Evolutionary conservation across 2,113 vertebrate genomes (phyloP).

Genomic region (Pterocles burchelli): DNA sequence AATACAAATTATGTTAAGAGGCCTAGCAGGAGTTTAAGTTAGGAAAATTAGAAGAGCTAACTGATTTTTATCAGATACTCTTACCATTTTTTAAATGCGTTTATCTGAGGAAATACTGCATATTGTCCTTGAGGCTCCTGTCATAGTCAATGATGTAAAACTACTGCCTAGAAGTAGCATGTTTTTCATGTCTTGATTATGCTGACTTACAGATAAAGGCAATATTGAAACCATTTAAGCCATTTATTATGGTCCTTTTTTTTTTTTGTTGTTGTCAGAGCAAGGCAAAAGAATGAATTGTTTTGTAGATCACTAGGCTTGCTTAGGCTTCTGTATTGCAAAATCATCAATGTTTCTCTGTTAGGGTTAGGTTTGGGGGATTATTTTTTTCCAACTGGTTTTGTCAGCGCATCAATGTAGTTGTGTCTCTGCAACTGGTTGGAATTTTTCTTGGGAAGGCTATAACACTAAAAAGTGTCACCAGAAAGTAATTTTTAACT

Average conservation of each 20-base stretch:
- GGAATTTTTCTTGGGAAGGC: neutral
- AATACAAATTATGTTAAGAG: neutral
- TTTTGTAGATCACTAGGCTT: neutral
- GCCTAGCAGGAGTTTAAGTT: neutral
- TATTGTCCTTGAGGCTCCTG: neutral
- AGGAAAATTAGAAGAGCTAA: neutral
- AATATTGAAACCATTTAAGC: neutral
- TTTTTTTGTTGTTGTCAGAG: neutral
- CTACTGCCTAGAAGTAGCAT: neutral
- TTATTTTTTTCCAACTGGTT: neutral
- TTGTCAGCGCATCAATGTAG: neutral
- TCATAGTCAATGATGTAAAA: neutral
- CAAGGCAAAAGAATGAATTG: neutral
- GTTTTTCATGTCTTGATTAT: neutral
- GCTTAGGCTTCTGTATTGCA: neutral
- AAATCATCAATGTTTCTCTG: neutral
- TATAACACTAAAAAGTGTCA: neutral
- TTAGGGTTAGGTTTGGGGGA: neutral
- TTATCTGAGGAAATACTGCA: neutral
- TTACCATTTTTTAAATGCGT: neutral
- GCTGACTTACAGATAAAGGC: neutral
- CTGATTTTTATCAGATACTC: neutral
- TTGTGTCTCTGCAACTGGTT: neutral
- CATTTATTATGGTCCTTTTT: neutral
- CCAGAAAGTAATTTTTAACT: neutral